A percentile compares a stretch with the other conserved stretches of the same genome.
Conservation (phyloP, 2,888 invertebrate genomes). For the Tachystola acroxantha region DNA sequence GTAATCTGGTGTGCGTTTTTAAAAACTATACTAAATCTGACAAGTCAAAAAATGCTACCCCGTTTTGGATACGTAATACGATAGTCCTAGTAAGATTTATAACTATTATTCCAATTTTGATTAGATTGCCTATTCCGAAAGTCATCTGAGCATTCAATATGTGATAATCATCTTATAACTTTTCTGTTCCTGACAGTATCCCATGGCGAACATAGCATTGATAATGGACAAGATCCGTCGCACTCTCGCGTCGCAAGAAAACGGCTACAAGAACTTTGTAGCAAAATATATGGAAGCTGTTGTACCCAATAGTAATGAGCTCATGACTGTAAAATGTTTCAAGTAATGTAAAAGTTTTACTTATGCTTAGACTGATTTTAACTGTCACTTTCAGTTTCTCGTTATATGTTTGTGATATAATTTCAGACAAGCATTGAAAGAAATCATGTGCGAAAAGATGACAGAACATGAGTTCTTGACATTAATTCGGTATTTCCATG, state of each 20-base stretch:
- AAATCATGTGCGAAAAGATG: constrained; percentile 82
- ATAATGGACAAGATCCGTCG: constrained; percentile 87
- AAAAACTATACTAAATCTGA: too few species aligned
- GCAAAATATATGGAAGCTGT: constrained; percentile 80
- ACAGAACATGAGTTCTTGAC: constrained; percentile 90
- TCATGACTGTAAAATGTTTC: constrained; percentile 64
- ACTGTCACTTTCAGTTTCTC: constrained; percentile 2
- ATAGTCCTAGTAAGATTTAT: too few species aligned
- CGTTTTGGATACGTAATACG: too few species aligned
- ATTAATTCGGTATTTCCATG: constrained; percentile 84
- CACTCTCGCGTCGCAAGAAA: constrained; percentile 76
- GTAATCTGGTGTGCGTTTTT: too few species aligned
- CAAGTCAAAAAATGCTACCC: too few species aligned
- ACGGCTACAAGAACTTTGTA: constrained; percentile 86
- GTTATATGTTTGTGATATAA: constrained; percentile 8
- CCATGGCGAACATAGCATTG: constrained; percentile 83
- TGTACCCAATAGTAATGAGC: constrained; percentile 49
- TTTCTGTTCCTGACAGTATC: constrained; percentile 74
- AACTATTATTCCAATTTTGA: too few species aligned
- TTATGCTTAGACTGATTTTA: not conserved
- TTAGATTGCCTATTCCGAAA: too few species aligned
- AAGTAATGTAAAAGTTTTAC: constrained; percentile 41
- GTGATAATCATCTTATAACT: too few species aligned
- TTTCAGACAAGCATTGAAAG: constrained; percentile 80
- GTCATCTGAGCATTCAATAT: too few species aligned